A percentile compares a stretch with the other conserved stretches of the same genome.
These are phyloP conservation scores for Podotricha telesiphe DNA, from an alignment of 2,888 invertebrate genomes.

Conservation along the genomic window DNA sequence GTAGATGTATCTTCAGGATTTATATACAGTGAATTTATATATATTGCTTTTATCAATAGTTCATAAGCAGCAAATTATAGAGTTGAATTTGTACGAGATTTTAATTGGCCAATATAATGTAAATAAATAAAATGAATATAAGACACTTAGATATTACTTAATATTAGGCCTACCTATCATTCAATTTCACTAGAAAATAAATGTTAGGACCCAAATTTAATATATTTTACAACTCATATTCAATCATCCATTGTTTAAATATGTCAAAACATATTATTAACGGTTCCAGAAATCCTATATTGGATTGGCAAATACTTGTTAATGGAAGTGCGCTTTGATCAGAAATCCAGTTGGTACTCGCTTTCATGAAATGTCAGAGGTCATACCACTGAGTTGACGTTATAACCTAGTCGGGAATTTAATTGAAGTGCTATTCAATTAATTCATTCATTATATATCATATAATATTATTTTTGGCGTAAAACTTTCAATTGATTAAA, in stretches of 20 bases:
- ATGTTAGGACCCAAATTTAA: not conserved
- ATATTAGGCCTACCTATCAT: not conserved
- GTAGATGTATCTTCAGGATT: not conserved
- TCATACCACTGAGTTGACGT: not conserved
- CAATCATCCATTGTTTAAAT: not conserved
- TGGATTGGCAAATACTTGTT: constrained; percentile 5
- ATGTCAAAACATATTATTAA: not conserved
- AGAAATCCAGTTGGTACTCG: constrained; percentile 4
- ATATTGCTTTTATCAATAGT: not conserved
- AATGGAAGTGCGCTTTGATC: constrained; percentile 14
- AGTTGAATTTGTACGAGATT: not conserved
- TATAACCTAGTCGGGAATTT: not conserved
- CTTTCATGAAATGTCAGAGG: not conserved
- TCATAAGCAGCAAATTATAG: not conserved
- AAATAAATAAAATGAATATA: not conserved
- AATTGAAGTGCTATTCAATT: not conserved
- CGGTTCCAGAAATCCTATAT: not conserved
- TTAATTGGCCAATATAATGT: not conserved
- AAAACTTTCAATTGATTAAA: not conserved
- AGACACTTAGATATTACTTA: not conserved
- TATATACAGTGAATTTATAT: not conserved
- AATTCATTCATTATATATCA: too few species aligned
- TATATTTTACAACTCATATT: not conserved
- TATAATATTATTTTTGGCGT: not conserved
- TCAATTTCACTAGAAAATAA: not conserved